Base-by-base conservation (phyloP, 2,113 vertebrate species). In the Myotis lucifugus region DNA sequence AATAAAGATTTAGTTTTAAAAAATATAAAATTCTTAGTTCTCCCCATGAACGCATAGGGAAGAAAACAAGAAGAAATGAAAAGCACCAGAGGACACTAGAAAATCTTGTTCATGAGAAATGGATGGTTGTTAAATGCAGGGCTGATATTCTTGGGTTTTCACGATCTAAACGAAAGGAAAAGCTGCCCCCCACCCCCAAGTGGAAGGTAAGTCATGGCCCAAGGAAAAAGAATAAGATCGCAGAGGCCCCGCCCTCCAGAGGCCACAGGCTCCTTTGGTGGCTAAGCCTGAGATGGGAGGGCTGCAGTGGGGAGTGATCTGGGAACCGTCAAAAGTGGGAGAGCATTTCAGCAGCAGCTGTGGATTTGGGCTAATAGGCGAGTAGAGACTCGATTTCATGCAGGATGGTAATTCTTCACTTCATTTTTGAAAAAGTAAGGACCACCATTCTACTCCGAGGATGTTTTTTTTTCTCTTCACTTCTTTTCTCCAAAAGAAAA, bases 401-500 rank as follows among this genome's bases (percentile, higher is more conserved):
- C 52, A 76, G 84, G 32, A 73, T 14, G 18, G 14, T 77, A 73
- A 83, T 46, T 89, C 40, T 40, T 72, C 72, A 37, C 42, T 78
- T 89, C 37, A 21, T 56, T 88, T 79, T 82, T 48, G 72, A 8
- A 48, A 91, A 85, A 85, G 37, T 13, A 82, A 85, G 50, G 23
- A 66, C 15, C 42, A 72, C 17, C 52, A 13, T 84, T 61, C n/a
- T 32, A 59, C 3, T 32, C 64, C 0, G 4, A 79, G 72, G 54
- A 74, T 10, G n/a, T 37, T n/a, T 61, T 21, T 21, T n/a, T n/a
- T n/a, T n/a, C n/a, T n/a, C n/a, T n/a, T n/a, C n/a, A n/a, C n/a
- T n/a, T n/a, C n/a, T n/a, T n/a, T 59, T 84, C 50, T 81, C 42
- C 50, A 82, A 85, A 93, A 90, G 74, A 86, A 83, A 59, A 78